Conservation (phyloP, 2,113 vertebrate genomes). For the Megatriorchis doriae region DNA sequence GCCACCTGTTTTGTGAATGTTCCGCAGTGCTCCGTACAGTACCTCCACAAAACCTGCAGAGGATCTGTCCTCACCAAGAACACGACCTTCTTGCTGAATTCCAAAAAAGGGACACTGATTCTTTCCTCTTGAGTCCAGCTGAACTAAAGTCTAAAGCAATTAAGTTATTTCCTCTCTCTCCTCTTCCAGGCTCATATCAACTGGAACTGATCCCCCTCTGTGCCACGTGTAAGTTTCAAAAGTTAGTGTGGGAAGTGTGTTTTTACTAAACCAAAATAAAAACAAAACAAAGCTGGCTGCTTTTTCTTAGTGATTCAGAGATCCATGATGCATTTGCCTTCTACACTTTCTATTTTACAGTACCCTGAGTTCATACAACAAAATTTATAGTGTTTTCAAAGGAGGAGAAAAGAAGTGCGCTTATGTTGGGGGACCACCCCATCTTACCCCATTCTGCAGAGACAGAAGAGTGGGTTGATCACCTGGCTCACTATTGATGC, state of each 20-base stretch:
- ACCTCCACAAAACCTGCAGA: slow-evolving; percentile 24
- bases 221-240: slow-evolving; percentile 62
- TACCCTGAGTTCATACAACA: neutral
- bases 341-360: neutral
- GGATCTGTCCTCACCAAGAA: slow-evolving; percentile 6
- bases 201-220: slow-evolving; percentile 63
- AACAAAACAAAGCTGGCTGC: slow-evolving; percentile 13
- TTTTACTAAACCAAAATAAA: slow-evolving; percentile 30
- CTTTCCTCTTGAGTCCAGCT: slow-evolving; percentile 18
- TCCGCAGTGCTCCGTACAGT: neutral
- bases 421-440: neutral
- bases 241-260: slow-evolving; percentile 4
- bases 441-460: neutral
- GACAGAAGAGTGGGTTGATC: neutral
- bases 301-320: slow-evolving; percentile 21
- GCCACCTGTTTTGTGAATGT: neutral
- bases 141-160: slow-evolving; percentile 41
- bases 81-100: neutral
- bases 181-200: slow-evolving; percentile 58
- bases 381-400: neutral
- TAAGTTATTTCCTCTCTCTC: slow-evolving; percentile 57
- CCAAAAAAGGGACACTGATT: neutral
- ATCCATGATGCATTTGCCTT: neutral
- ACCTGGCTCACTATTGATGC: neutral
- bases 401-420: neutral